Percentiles rank a stretch among this genome's conserved stretches.
These are phyloP conservation scores for Sceloporus undulatus DNA, from an alignment of 2,113 vertebrate genomes.

Conservation along the genomic window DNA sequence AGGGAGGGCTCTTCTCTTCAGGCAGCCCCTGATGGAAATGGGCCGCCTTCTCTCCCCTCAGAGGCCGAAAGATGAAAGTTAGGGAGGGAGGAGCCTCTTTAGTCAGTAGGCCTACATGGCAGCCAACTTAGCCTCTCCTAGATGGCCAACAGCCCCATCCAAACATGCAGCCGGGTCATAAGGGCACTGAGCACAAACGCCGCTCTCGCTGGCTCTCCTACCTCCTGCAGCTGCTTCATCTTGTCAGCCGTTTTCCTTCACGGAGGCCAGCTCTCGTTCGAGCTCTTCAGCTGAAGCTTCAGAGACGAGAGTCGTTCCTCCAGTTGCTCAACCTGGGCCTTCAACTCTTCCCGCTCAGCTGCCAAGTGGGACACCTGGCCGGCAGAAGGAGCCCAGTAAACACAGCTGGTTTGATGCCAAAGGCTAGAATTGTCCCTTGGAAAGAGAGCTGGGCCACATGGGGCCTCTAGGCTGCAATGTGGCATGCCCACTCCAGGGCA, in stretches of 20 bases:
- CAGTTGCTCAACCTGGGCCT: slow-evolving; percentile 14
- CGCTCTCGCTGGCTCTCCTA: slow-evolving; percentile 23
- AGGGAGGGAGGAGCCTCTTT: too few species aligned
- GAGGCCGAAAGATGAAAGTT: too few species aligned
- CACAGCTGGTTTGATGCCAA: too few species aligned
- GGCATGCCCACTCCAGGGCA: too few species aligned
- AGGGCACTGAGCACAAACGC: too few species aligned
- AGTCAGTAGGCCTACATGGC: too few species aligned
- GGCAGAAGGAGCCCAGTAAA: background rate
- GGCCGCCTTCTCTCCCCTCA: too few species aligned
- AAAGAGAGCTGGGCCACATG: background rate
- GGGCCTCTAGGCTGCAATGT: too few species aligned
- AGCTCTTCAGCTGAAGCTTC: slow-evolving; percentile 75
- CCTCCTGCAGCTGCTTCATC: slow-evolving; percentile 78
- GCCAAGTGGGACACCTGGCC: slow-evolving; percentile 36
- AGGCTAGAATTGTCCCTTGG: too few species aligned
- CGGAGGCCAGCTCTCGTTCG: slow-evolving; percentile 76
- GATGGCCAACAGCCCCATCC: background rate
- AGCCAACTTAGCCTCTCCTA: background rate
- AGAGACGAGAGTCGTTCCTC: slow-evolving; percentile 61
- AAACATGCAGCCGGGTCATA: background rate
- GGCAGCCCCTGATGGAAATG: too few species aligned
- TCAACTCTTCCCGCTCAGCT: slow-evolving; percentile 36
- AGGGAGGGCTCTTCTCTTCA: too few species aligned
- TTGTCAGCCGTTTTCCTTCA: slow-evolving; percentile 73